A percentile compares a stretch with the other conserved stretches of the same genome.
These are phyloP conservation scores for Escarpia spicata DNA, from an alignment of 2,888 invertebrate species.

Conservation along the genomic window DNA sequence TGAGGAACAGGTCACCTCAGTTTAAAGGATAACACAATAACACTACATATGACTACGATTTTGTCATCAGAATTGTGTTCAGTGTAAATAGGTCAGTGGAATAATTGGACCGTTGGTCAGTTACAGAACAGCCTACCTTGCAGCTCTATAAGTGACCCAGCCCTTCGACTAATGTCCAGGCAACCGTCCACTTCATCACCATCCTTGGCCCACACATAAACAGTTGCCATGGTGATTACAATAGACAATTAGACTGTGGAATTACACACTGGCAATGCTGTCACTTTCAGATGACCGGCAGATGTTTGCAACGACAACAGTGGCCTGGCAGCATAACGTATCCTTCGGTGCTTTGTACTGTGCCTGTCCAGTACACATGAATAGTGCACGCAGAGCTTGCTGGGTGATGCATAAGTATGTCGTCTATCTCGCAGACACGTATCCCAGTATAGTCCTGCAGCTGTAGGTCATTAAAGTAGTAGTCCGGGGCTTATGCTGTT, in stretches of 20 bases:
- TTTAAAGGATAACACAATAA: too few species aligned
- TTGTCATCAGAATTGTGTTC: not conserved
- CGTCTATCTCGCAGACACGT: not conserved
- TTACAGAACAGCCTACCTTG: not conserved
- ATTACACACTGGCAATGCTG: not conserved
- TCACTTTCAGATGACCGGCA: not conserved
- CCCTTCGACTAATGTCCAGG: not conserved
- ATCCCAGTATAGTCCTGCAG: not conserved
- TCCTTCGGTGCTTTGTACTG: not conserved
- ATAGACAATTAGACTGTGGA: not conserved
- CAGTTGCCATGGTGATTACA: not conserved
- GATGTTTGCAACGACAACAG: not conserved
- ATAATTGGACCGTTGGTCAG: not conserved
- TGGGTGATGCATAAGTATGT: not conserved
- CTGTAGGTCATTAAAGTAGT: not conserved
- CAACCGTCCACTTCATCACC: not conserved
- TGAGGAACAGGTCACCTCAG: not conserved
- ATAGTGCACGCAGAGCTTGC: not conserved
- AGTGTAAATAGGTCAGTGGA: not conserved
- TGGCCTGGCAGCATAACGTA: not conserved
- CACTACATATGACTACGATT: not conserved
- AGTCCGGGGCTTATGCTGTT: not conserved
- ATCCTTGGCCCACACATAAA: not conserved
- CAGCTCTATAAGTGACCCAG: conserved; percentile 13
- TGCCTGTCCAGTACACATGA: not conserved